Evolutionary conservation across 2,113 vertebrate genomes (phyloP), one percentile per base, ranked within the genome.

Genomic region (Ochotona curzoniae): DNA sequence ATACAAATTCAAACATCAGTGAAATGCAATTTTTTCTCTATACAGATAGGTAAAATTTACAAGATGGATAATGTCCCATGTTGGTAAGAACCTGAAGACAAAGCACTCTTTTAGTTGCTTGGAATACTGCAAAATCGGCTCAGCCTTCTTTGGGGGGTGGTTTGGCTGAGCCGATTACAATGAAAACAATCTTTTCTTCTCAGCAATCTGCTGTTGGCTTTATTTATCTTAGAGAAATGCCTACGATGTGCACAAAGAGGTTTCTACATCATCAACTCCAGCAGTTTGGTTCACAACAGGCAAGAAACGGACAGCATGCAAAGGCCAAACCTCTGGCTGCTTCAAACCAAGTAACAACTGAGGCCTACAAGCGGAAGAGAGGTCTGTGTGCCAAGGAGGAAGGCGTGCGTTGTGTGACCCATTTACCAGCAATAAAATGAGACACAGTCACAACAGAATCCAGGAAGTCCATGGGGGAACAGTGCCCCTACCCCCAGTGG

Each of bases 401-500:
- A n/a, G n/a, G 54, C 35, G 2, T 15, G 20, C 28, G 5, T 78
- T 30, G 14, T 2, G 5, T 5, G 76, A 14, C 81, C 47, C 25
- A 28, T 17, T 8, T 2, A 2, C 18, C 54, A 21, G 74, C 21
- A 5, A 63, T n/a, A 75, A 35, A 57, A n/a, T 26, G 63, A 35
- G 57, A 64, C 7, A 70, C 84, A 76, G 63, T 73, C 13, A 0
- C 0, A 25, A 14, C 6, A 25, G 32, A 23, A 26, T 73, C 47
- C 44, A 17, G 3, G 0, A 32, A 26, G n/a, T 12, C 57, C 5
- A 0, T 0, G 17, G 2, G 2, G 25, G 30, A 57, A 26, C 2
- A 32, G 23, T 4, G 4, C 8, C 7, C 25, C 2, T 61, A 57
- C 23, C 8, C 82, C 76, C 5, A 10, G 17, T 66, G n/a, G 26